A percentile compares a stretch with the other conserved stretches of the same genome.
Evolutionary conservation across 1,140 invertebrate species (phyloP).

Genomic region (Latrodectus geometricus): DNA sequence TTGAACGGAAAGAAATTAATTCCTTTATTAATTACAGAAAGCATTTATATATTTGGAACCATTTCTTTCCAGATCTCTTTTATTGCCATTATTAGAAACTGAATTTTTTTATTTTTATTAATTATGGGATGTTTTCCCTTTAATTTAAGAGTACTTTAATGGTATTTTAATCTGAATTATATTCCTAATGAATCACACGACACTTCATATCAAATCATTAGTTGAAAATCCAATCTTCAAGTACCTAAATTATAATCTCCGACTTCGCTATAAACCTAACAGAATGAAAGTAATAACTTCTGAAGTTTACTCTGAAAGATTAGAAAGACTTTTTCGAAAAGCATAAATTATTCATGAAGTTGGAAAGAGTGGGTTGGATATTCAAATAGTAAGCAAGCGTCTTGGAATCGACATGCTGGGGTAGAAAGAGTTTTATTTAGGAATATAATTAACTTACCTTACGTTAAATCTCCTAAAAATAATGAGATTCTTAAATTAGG

Average conservation of each 20-base stretch:
- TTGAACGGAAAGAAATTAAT: no score
- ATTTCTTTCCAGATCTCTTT: no score
- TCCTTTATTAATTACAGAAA: no score
- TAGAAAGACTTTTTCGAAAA: conserved; percentile 46
- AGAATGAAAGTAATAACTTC: conserved; percentile 31
- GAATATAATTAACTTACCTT: conserved; percentile 6
- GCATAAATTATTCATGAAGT: conserved; percentile 47
- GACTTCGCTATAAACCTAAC: conserved; percentile 13
- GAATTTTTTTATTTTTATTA: no score
- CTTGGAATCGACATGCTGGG: conserved; percentile 12
- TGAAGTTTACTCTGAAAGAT: conserved; percentile 45
- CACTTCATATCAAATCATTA: conserved; percentile 50
- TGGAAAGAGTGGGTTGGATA: neutral
- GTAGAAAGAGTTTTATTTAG: conserved; percentile 29
- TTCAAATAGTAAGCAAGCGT: conserved; percentile 21
- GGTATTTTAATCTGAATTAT: neutral
- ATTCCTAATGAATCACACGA: conserved; percentile 1
- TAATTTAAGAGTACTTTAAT: neutral
- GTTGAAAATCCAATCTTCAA: conserved; percentile 24
- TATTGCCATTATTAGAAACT: no score
- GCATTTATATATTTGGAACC: no score
- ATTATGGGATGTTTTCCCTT: no score
- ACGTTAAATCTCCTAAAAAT: conserved; percentile 21
- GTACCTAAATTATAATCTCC: neutral
- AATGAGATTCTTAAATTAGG: conserved; percentile 5